Percentiles rank a stretch among this genome's conserved stretches.
phyloP scores from a whole-genome alignment of 2,888 invertebrate genomes.

The Monopis laevigella region DNA sequence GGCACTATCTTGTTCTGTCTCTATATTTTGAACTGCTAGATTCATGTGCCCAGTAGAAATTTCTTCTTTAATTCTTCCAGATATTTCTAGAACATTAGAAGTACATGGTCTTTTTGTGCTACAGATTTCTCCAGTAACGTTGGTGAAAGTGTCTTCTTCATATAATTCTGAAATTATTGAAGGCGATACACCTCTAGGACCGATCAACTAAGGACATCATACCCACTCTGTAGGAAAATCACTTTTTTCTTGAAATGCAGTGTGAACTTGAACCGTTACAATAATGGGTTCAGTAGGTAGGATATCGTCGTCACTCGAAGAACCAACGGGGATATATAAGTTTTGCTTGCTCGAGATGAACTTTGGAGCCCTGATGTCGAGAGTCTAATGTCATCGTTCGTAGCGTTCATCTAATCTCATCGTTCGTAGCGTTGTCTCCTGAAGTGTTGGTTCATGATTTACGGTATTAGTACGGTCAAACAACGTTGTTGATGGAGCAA shows the following conservation, averaged over 20 bases:
- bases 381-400: background rate
- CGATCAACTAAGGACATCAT: background rate
- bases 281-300: background rate
- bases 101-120: background rate
- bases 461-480: background rate
- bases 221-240: background rate
- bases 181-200: background rate
- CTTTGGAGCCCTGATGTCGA: background rate
- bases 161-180: background rate
- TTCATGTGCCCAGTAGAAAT: background rate
- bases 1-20: no score
- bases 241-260: background rate
- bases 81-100: background rate
- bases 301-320: background rate
- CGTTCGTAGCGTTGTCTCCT: background rate
- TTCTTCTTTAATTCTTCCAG: background rate
- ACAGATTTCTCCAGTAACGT: no score
- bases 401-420: no score
- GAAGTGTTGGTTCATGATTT: background rate
- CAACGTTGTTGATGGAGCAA: slow-evolving; percentile 18
- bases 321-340: background rate
- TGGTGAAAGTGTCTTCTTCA: background rate
- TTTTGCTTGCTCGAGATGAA: background rate
- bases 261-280: background rate
- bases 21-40: no score